Conservation (phyloP, 2,888 invertebrate genomes). For the Mythimna albipuncta region DNA sequence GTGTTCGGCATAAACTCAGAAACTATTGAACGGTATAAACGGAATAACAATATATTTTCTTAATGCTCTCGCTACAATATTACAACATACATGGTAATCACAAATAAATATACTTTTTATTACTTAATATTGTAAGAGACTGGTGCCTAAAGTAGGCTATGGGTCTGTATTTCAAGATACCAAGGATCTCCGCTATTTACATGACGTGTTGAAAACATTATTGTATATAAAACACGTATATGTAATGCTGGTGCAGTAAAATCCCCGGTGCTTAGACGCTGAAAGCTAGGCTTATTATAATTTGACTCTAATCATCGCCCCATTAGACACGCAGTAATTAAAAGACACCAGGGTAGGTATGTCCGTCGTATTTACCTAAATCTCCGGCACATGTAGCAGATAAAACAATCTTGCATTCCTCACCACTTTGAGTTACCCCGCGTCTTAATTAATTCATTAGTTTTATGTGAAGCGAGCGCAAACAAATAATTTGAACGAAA, state of each 20-base stretch:
- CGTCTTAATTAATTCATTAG: slow-evolving; percentile 45
- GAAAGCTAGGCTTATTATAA: background rate
- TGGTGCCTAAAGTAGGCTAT: no score
- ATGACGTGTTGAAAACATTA: no score
- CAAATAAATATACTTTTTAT: no score
- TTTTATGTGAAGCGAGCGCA: slow-evolving; percentile 19
- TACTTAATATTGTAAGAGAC: no score
- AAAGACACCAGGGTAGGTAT: background rate
- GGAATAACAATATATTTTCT: no score
- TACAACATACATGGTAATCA: no score
- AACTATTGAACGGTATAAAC: no score
- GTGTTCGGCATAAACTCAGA: no score
- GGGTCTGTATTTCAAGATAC: no score
- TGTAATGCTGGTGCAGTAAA: background rate
- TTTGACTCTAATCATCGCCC: background rate
- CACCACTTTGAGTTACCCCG: slow-evolving; percentile 28
- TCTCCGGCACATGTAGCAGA: slow-evolving; percentile 9
- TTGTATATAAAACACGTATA: background rate
- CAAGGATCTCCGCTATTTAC: no score
- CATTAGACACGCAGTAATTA: slow-evolving; percentile 2
- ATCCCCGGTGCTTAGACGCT: background rate
- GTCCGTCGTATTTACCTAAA: slow-evolving; percentile 9
- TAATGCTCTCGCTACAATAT: no score
- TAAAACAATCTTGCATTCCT: slow-evolving; percentile 41
- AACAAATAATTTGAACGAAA: slow-evolving; percentile 36